Evolutionary conservation across 2,888 invertebrate species (phyloP), one percentile per base, ranked within the genome.

Genomic region (Acleris cristana): DNA sequence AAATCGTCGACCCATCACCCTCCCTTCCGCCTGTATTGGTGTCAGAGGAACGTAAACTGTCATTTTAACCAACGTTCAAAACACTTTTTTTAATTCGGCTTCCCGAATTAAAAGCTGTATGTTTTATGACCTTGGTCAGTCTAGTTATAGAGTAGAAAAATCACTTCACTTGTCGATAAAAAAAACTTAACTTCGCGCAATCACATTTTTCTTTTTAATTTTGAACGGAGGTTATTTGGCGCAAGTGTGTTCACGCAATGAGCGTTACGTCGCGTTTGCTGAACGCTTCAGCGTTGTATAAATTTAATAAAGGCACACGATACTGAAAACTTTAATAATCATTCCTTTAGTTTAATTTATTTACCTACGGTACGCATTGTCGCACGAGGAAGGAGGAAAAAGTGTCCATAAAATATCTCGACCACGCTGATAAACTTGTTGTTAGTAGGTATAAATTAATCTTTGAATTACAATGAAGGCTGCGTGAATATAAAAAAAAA

Each of bases 1-100:
- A 87, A 95, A 95, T 73, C 95, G 95, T 70, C 95, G 94, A 76
- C 95, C 95, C 87, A 95, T 89, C 90, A 90, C 89, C 89, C 90
- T 85, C 73, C 88, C 86, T 79, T 92, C 91, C 67, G 88, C 88
- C 92, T 91, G 92, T 79, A 85, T 79, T 85, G 72, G 71, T 70
- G 59, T 64, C 45, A 70, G 53, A 60, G 64, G 64, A 64, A 51
- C 65, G 55, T 61, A 69, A 63, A 68, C 62, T n/a, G 48, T 55
- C 49, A 49, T 56, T 40, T 40, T 40, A 26, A 63, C 57, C 53
- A 49, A 26, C 58, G 63, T 63, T 65, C 61, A 63, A 65, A 65
- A 62, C 40, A 21, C 18, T 26, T 48, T 45, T 30, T 21, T 8
- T 48, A n/a, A 48, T 18, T 48, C 48, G 18, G n/a, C 18, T 48